These are phyloP conservation scores for Brachionus rubens DNA, from an alignment of 1,140 invertebrate genomes.

Conservation along the genomic window DNA sequence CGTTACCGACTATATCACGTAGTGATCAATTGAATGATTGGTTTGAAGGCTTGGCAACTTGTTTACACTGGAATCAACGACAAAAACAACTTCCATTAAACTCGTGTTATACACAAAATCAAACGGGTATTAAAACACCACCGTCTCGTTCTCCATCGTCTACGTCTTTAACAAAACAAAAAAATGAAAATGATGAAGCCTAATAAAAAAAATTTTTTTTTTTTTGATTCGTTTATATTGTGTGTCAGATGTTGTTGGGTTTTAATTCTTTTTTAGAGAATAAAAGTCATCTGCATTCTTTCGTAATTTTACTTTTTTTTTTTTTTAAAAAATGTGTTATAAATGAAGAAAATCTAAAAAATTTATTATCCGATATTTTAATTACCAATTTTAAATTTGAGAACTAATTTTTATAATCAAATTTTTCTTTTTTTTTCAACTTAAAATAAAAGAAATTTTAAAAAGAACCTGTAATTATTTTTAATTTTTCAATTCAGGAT, in stretches of 20 bases:
- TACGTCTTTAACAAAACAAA: constrained; percentile 2
- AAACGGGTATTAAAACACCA: neutral
- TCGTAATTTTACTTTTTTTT: no score
- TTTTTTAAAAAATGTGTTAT: no score
- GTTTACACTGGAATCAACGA: constrained; percentile 46
- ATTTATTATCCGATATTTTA: no score
- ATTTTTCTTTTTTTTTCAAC: no score
- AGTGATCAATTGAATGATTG: constrained; percentile 43
- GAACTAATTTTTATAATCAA: no score
- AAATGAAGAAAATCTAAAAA: no score
- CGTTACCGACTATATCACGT: constrained; percentile 25
- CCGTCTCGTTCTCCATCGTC: constrained; percentile 4
- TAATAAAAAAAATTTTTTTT: neutral
- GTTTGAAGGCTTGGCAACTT: constrained; percentile 31
- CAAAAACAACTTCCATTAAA: constrained; percentile 44
- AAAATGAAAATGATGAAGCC: neutral
- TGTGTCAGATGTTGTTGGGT: neutral
- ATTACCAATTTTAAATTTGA: no score
- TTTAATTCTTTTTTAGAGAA: neutral
- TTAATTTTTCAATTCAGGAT: neutral
- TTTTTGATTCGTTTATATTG: neutral
- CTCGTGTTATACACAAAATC: constrained; percentile 32
- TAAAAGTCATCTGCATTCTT: neutral
- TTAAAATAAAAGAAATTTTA: no score
- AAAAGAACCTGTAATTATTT: no score